Evolutionary conservation across 2,888 invertebrate species (phyloP).

Genomic region (Pachycephus smyrnensis): DNA sequence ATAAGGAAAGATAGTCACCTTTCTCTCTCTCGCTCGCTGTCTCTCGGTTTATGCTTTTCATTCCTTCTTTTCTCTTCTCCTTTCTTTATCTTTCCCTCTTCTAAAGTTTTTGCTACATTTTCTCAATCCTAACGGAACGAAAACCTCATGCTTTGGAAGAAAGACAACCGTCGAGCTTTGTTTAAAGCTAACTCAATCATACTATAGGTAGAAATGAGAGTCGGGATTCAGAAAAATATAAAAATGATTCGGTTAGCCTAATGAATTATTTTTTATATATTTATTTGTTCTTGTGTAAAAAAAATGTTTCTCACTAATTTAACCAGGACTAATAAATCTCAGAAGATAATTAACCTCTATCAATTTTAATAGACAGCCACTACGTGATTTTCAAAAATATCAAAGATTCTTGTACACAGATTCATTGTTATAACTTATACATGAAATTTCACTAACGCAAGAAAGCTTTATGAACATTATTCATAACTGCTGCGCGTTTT

Average conservation of each 20-base stretch:
- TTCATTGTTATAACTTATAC: too few relatives aligned
- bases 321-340: background rate
- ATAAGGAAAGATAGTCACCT: slow-evolving; percentile 26
- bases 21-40: slow-evolving; percentile 7
- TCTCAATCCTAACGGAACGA: background rate
- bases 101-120: background rate
- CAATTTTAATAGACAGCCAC: too few relatives aligned
- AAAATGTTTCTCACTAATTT: background rate
- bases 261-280: slow-evolving; percentile 9
- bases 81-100: background rate
- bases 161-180: background rate
- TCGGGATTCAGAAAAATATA: background rate
- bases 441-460: too few relatives aligned
- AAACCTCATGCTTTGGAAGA: slow-evolving; percentile 1
- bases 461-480: too few relatives aligned
- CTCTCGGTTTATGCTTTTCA: background rate
- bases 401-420: too few relatives aligned
- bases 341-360: too few relatives aligned
- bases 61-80: background rate
- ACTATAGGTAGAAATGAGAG: background rate
- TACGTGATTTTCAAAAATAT: too few relatives aligned
- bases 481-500: too few relatives aligned
- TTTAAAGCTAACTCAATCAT: background rate
- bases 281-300: background rate
- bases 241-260: slow-evolving; percentile 16